A percentile compares a stretch with the other conserved stretches of the same genome.
Evolutionary conservation across 1,140 invertebrate species (phyloP).

Genomic region (Ganaspis sp.): DNA sequence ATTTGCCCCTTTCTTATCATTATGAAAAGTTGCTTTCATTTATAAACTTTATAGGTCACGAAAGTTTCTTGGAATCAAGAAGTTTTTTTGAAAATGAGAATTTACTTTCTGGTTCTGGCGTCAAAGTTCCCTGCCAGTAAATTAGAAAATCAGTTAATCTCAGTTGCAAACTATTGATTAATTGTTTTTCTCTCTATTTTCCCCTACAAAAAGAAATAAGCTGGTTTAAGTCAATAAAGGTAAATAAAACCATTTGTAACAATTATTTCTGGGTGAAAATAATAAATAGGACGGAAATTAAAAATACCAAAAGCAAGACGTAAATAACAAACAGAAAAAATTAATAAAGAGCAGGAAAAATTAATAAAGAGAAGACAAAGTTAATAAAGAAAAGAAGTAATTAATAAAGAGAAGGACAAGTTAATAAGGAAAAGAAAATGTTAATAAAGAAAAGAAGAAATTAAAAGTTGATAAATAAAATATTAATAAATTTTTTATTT

Average conservation of each 20-base stretch:
- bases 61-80: neutral
- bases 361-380: no score
- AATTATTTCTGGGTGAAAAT: no score
- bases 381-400: no score
- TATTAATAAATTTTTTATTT: no score
- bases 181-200: neutral
- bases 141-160: neutral
- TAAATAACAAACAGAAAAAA: no score
- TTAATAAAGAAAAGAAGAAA: no score
- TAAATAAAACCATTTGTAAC: neutral
- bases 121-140: neutral
- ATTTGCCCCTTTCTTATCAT: neutral
- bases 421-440: no score
- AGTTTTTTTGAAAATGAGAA: neutral
- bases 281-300: no score
- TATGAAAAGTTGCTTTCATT: neutral
- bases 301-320: no score
- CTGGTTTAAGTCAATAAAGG: neutral
- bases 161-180: neutral
- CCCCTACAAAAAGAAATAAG: neutral
- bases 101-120: neutral
- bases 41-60: neutral
- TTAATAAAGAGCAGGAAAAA: no score
- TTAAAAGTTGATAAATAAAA: no score
- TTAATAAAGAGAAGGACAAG: no score